A percentile compares a stretch with the other conserved stretches of the same genome.
Conservation (phyloP, 2,888 invertebrate species). For the Mesorhabditis belari region DNA sequence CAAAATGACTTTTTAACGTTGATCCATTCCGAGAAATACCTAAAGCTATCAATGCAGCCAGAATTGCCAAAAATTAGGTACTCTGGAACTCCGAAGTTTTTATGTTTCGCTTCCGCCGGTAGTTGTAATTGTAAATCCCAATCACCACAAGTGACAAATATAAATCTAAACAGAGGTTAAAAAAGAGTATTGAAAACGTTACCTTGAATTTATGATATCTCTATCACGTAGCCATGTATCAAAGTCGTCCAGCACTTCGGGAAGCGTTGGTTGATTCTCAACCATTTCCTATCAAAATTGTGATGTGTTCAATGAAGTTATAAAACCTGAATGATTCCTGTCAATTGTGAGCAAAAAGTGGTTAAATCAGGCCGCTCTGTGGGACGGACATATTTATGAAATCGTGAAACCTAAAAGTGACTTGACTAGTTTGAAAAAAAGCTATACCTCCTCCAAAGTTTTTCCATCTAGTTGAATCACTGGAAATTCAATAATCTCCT, state of each 20-base stretch:
- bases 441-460: conserved; percentile 57
- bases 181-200: background rate
- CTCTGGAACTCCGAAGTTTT: background rate
- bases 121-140: conserved; percentile 55
- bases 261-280: conserved; percentile 57
- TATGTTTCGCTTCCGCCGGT: conserved; percentile 7
- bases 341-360: conserved; percentile 57
- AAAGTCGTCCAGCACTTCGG: conserved; percentile 53
- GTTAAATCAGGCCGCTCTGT: conserved; percentile 57
- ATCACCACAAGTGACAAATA: conserved; percentile 63
- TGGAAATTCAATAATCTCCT: conserved; percentile 66
- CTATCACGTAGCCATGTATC: conserved; percentile 9
- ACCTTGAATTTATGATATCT: conserved; percentile 3
- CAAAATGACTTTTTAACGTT: conserved; percentile 59
- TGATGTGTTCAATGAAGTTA: background rate
- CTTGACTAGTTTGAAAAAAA: background rate
- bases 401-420: conserved; percentile 38
- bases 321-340: conserved; percentile 51
- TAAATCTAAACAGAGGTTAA: conserved; percentile 29
- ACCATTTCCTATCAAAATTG: conserved; percentile 56
- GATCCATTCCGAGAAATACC: conserved; percentile 59
- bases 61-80: too few relatives aligned
- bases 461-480: conserved; percentile 59
- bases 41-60: background rate
- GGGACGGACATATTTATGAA: conserved; percentile 62